These are phyloP conservation scores for Acipenser ruthenus DNA, from an alignment of 2,797 vertebrate species.

Conservation along the genomic window DNA sequence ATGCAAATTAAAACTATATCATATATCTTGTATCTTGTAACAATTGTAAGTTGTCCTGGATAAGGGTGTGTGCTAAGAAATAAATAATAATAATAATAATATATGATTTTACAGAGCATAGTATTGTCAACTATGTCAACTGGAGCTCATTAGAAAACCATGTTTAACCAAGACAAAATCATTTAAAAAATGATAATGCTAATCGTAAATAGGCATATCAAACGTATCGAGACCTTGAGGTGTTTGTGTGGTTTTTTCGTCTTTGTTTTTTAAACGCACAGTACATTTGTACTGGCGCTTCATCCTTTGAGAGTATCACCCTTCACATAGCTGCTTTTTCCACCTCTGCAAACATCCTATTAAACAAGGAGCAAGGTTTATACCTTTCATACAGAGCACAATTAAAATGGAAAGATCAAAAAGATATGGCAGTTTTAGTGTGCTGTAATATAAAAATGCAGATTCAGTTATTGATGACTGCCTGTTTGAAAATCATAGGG, in stretches of 20 bases:
- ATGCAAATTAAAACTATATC: no score
- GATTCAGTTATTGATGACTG: slow-evolving; percentile 63
- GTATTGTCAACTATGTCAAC: no score
- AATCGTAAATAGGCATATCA: neutral
- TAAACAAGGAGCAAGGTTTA: slow-evolving; percentile 33
- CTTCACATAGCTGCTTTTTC: slow-evolving; percentile 13
- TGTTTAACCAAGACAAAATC: no score
- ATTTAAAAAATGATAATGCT: no score
- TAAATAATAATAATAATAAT: no score
- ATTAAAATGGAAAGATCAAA: slow-evolving; percentile 63
- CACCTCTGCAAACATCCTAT: slow-evolving; percentile 30
- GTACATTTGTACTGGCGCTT: slow-evolving; percentile 43
- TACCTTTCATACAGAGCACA: slow-evolving; percentile 47
- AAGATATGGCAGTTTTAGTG: slow-evolving; percentile 50
- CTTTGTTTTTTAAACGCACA: slow-evolving; percentile 45
- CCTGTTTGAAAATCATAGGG: slow-evolving; percentile 59
- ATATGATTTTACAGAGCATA: no score
- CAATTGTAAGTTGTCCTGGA: no score
- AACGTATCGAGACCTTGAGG: neutral
- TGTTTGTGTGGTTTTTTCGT: slow-evolving; percentile 32
- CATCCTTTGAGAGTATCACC: slow-evolving; percentile 51
- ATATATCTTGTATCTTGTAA: no score
- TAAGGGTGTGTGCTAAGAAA: no score
- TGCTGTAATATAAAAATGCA: slow-evolving; percentile 52
- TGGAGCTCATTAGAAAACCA: no score